Evolutionary conservation across 64 coral and sea anemone genomes (phyloP), one percentile per base, ranked within the genome.

Genomic region (Trachythela sp.): DNA sequence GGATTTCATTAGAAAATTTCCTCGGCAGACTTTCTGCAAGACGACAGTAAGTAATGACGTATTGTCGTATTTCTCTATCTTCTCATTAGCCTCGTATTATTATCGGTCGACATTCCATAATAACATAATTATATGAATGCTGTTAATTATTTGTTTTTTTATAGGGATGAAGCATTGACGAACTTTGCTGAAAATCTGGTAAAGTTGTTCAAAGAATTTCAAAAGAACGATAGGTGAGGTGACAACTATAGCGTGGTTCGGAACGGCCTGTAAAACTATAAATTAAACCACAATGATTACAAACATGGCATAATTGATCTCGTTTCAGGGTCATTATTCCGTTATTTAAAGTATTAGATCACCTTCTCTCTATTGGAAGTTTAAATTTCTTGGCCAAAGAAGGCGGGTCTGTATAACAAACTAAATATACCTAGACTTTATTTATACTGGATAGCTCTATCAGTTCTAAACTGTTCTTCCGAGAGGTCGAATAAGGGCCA

Each of bases 261-360:
- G 17, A 33, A 15, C 22, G 10, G n/a, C n/a, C n/a, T n/a, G n/a
- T n/a, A n/a, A n/a, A n/a, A n/a, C n/a, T n/a, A n/a, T n/a, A n/a
- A n/a, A n/a, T n/a, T n/a, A n/a, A n/a, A n/a, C n/a, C n/a, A n/a
- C n/a, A n/a, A n/a, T n/a, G n/a, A n/a, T 48, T 33, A 33, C 35
- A 4, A 2, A 4, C 2, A 31, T 13, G 32, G 34, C 54, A n/a
- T 31, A 24, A 35, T 36, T 15, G 42, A 48, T 89, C 41, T 50
- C 49, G 49, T 37, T 64, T 36, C 67, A 99, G 96, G 83, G 85
- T 99, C n/a, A 99, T 94, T 75, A 90, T 99, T 39, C 93, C 96
- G 9, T 77, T 99, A 52, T 95, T 99, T 83, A 99, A 99, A 84
- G 92, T 99, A 89, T 75, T 99, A 43, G 96, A 99, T 45, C 85